Conservation (phyloP, 2,113 vertebrate species). For the Datnioides undecimradiatus region DNA sequence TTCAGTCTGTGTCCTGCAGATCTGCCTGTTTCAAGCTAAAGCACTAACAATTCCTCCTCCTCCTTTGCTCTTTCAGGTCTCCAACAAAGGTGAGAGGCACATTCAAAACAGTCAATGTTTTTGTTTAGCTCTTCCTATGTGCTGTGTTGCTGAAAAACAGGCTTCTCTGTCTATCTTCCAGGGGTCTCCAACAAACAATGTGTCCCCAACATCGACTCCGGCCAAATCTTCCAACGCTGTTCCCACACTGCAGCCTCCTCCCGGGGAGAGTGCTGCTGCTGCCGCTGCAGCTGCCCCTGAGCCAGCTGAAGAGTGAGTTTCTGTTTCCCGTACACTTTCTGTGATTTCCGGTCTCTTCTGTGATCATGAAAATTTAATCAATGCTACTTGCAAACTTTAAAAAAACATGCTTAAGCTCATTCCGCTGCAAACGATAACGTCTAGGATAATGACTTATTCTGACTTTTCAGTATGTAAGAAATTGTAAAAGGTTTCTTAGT, state of each 20-base stretch:
- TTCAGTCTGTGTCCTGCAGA: neutral
- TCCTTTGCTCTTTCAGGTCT: slow-evolving; percentile 72
- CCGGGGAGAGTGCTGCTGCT: slow-evolving; percentile 73
- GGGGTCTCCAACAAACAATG: slow-evolving; percentile 95
- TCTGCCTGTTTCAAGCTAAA: neutral
- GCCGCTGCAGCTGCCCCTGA: slow-evolving; percentile 73
- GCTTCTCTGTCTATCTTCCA: slow-evolving; percentile 64
- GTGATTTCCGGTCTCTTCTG: neutral
- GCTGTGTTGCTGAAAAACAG: neutral
- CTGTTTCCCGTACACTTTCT: neutral
- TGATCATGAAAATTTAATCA: neutral
- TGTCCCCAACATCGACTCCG: slow-evolving; percentile 97
- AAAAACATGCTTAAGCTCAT: too few species aligned
- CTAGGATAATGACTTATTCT: too few species aligned
- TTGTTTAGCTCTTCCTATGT: neutral
- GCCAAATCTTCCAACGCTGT: slow-evolving; percentile 93
- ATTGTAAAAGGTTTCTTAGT: too few species aligned
- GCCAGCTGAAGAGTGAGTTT: slow-evolving; percentile 80
- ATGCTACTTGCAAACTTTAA: too few species aligned
- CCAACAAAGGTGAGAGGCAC: slow-evolving; percentile 80
- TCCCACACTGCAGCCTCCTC: slow-evolving; percentile 92
- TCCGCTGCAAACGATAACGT: too few species aligned
- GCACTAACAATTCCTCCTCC: neutral
- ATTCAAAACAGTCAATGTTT: neutral
- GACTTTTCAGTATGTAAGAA: too few species aligned